Conservation (phyloP, 2,888 invertebrate genomes). For the Galerucella nymphaeae region DNA sequence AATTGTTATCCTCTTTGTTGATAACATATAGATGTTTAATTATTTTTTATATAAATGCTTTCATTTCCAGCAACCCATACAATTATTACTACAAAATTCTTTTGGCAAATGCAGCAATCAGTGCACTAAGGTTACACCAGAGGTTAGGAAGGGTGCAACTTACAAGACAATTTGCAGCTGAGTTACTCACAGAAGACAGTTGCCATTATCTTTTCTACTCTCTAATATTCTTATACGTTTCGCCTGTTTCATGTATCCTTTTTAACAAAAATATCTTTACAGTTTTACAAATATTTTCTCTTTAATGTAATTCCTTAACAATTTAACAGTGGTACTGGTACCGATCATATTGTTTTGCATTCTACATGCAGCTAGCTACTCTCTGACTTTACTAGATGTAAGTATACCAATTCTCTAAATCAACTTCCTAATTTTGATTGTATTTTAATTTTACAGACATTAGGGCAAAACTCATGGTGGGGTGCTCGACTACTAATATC, state of each 20-base stretch:
- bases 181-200: slow-evolving; percentile 88
- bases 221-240: slow-evolving; percentile 90
- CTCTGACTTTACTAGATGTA: slow-evolving; percentile 89
- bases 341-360: slow-evolving; percentile 93
- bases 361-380: slow-evolving; percentile 93
- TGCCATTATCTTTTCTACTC: slow-evolving; percentile 97
- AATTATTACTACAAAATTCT: slow-evolving; percentile 92
- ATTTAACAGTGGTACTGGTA: slow-evolving; percentile 80
- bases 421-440: no score
- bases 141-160: slow-evolving; percentile 87
- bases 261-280: slow-evolving; percentile 47
- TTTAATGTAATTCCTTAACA: slow-evolving; percentile 35
- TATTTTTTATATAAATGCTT: no score
- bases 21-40: no score
- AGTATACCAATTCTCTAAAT: slow-evolving; percentile 66
- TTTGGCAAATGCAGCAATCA: slow-evolving; percentile 93
- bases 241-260: slow-evolving; percentile 92
- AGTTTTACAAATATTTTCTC: no score
- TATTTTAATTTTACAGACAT: slow-evolving; percentile 73
- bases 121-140: slow-evolving; percentile 94
- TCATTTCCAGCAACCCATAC: slow-evolving; percentile 73
- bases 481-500: slow-evolving; percentile 86
- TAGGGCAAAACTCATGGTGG: slow-evolving; percentile 94
- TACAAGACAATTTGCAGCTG: slow-evolving; percentile 83
- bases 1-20: no score